Evolutionary conservation across 2,888 invertebrate species (phyloP).

Genomic region (Bellardia pandia): DNA sequence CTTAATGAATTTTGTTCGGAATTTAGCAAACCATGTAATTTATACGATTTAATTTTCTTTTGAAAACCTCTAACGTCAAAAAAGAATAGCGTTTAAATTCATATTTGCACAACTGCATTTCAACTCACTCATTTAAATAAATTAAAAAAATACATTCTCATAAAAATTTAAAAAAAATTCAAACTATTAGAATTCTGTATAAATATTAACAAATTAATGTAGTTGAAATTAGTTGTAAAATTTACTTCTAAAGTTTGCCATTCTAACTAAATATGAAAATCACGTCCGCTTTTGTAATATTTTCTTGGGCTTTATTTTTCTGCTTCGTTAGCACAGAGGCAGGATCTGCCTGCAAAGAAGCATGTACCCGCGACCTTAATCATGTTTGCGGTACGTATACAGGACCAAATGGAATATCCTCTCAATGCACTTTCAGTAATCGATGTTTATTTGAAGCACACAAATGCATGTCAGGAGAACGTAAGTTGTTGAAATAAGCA

Average conservation of each 20-base stretch:
- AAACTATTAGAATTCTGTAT: not conserved
- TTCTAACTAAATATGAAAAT: not conserved
- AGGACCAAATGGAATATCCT: not conserved
- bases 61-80: too few species aligned
- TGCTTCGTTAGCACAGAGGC: not conserved
- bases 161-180: not conserved
- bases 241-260: not conserved
- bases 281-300: not conserved
- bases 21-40: too few species aligned
- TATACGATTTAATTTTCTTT: too few species aligned
- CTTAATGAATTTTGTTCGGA: too few species aligned
- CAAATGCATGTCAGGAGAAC: constrained; percentile 35
- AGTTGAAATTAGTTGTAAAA: not conserved
- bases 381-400: constrained; percentile 25
- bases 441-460: constrained; percentile 50
- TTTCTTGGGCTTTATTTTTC: not conserved
- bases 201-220: not conserved
- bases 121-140: not conserved
- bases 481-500: constrained; percentile 47
- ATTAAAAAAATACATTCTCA: not conserved
- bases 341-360: not conserved
- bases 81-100: not conserved
- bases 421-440: constrained; percentile 67
- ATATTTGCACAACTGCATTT: constrained; percentile 30
- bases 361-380: constrained; percentile 28